Base-by-base conservation (phyloP, 2,888 invertebrate genomes). In the Acronicta alni region DNA sequence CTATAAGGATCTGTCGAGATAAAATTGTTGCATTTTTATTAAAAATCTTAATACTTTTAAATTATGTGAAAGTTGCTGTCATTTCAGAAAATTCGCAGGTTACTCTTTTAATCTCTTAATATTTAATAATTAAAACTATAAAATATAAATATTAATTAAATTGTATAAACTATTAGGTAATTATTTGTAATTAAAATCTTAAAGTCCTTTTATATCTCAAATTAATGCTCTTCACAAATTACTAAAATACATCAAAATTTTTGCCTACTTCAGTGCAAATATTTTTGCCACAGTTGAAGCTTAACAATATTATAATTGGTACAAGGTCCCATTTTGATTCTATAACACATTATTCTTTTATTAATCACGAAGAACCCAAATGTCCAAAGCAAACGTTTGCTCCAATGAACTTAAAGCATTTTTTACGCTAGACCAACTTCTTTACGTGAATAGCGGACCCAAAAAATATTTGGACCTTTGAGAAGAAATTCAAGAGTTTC, bases 311-410 rank as follows among this genome's bases (percentile, higher is more conserved):
- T 26, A 26, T 48, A 39, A 42, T 44, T 53, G 23, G 10, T 18
- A 30, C 9, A 15, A 18, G 2, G 49, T 46, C 55, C 17, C 10
- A 39, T 42, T 43, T 46, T 26, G 10, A 1, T 47, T 48, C 18
- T 23, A 52, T 39, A 17, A 20, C 35, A 55, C 9, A 39, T 48
- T 45, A 58, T 64, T n/a, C 4, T 23, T 20, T 44, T 57, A 44
- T 57, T 37, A 57, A 69, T 51, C 14, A 41, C 37, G 2, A 16
- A 46, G 8, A 57, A 32, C 47, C 49, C 18, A 64, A 37, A 57
- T 52, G 47, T 67, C 42, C 8, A 71, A 61, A 63, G 35, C 51
- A 71, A 57, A 63, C 51, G 35, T 60, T 51, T 41, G 20, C 44
- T 55, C 17, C 30, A 43, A 30, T 45, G 20, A 64, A 43, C 17